phyloP scores from a whole-genome alignment of 2,888 invertebrate species.

The Dugesia japonica region DNA sequence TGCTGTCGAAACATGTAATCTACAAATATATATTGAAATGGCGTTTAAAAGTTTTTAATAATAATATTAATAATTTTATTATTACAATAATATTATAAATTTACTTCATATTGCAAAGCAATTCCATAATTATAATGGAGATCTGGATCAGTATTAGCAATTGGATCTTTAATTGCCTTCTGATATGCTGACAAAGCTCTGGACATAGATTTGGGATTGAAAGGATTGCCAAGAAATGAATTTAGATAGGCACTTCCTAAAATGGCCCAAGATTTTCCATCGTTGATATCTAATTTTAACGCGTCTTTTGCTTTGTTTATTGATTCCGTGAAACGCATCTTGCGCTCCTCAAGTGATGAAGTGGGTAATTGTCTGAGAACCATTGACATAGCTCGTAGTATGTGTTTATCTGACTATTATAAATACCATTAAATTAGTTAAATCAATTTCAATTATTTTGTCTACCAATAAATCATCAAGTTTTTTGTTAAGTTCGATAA shows the following conservation, averaged over 20 bases:
- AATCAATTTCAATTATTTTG: too few species aligned
- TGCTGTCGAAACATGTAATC: too few species aligned
- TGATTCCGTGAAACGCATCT: conserved; percentile 57
- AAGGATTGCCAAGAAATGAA: conserved; percentile 61
- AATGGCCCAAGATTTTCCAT: conserved; percentile 44
- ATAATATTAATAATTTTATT: not conserved
- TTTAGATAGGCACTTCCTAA: conserved; percentile 70
- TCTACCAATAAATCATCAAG: too few species aligned
- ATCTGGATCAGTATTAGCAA: conserved; percentile 57
- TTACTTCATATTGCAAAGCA: conserved; percentile 49
- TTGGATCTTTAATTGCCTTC: conserved; percentile 56
- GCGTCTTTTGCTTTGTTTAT: conserved; percentile 67
- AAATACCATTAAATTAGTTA: too few species aligned
- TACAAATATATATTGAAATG: too few species aligned
- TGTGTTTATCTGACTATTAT: conserved; percentile 7
- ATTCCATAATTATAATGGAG: conserved; percentile 68
- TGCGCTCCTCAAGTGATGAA: conserved; percentile 46
- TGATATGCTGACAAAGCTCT: conserved; percentile 64
- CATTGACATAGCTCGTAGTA: conserved; percentile 63
- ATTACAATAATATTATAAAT: not conserved
- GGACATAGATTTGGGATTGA: conserved; percentile 59
- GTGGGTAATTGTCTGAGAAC: conserved; percentile 58
- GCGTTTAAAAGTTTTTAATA: too few species aligned
- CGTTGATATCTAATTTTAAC: conserved; percentile 58
- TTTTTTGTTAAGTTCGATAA: too few species aligned